Evolutionary conservation across 2,888 invertebrate genomes (phyloP).

Genomic region (Polymixis lichenea): DNA sequence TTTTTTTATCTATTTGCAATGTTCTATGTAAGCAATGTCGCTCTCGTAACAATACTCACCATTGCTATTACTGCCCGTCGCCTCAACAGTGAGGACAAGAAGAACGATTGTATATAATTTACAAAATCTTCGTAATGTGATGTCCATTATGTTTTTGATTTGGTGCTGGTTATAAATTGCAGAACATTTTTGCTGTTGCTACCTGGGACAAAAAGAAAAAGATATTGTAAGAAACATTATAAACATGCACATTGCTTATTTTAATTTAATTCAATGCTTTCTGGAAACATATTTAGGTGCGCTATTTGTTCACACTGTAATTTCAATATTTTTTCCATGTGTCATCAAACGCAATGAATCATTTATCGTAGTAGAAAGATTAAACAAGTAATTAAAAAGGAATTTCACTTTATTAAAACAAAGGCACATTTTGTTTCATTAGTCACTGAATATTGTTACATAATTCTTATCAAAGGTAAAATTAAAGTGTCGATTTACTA

Average conservation of each 20-base stretch:
- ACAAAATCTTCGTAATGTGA: conserved; percentile 46
- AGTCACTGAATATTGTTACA: neutral
- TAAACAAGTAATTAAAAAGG: conserved; percentile 37
- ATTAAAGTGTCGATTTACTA: neutral
- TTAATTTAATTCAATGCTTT: neutral
- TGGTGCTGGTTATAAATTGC: conserved; percentile 31
- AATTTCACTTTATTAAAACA: conserved; percentile 26
- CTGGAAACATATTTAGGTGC: neutral
- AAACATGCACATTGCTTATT: neutral
- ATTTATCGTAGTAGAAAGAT: conserved; percentile 24
- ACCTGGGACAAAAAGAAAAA: conserved; percentile 50
- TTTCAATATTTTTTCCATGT: conserved; percentile 2
- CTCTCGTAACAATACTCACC: conserved; percentile 59
- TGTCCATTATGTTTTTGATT: conserved; percentile 59
- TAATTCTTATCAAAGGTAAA: neutral
- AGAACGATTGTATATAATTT: conserved; percentile 57
- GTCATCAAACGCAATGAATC: conserved; percentile 21
- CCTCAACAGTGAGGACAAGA: conserved; percentile 54
- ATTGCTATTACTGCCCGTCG: conserved; percentile 49
- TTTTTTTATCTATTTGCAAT: no score
- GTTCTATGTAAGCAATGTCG: no score
- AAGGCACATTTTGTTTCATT: conserved; percentile 23
- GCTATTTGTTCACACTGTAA: neutral
- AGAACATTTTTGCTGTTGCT: conserved; percentile 50
- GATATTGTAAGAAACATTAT: neutral